These are phyloP conservation scores for Donacobius atricapilla DNA, from an alignment of 2,113 vertebrate species.

Conservation along the genomic window DNA sequence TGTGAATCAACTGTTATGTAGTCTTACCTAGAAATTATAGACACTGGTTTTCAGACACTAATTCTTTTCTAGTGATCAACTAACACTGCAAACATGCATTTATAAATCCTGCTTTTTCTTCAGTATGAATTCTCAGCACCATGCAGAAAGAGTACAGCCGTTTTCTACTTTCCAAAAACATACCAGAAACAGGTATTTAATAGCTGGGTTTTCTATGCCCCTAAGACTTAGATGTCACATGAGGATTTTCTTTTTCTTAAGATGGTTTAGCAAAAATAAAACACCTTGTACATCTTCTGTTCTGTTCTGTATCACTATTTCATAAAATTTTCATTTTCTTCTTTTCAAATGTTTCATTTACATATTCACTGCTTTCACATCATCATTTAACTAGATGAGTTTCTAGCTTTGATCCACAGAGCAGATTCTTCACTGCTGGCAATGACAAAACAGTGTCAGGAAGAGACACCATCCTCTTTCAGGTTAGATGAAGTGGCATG, in stretches of 20 bases:
- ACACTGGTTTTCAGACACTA: not conserved
- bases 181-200: not conserved
- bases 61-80: not conserved
- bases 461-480: not conserved
- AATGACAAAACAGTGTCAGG: not conserved
- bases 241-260: not conserved
- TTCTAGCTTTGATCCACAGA: not conserved
- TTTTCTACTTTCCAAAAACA: not conserved
- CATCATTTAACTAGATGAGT: not conserved
- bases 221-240: accelerated
- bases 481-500: not conserved
- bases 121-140: not conserved
- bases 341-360: not conserved
- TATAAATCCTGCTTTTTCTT: not conserved
- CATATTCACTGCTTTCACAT: not conserved
- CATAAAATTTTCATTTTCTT: not conserved
- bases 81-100: not conserved
- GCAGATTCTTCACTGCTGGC: not conserved
- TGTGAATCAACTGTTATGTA: not conserved
- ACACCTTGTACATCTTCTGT: not conserved
- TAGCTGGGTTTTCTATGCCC: not conserved
- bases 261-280: not conserved
- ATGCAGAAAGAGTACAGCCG: not conserved
- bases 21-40: not conserved
- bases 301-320: not conserved